A percentile compares a stretch with the other conserved stretches of the same genome.
These are phyloP conservation scores for Aleiodes alternator DNA, from an alignment of 2,888 invertebrate genomes.

Conservation along the genomic window DNA sequence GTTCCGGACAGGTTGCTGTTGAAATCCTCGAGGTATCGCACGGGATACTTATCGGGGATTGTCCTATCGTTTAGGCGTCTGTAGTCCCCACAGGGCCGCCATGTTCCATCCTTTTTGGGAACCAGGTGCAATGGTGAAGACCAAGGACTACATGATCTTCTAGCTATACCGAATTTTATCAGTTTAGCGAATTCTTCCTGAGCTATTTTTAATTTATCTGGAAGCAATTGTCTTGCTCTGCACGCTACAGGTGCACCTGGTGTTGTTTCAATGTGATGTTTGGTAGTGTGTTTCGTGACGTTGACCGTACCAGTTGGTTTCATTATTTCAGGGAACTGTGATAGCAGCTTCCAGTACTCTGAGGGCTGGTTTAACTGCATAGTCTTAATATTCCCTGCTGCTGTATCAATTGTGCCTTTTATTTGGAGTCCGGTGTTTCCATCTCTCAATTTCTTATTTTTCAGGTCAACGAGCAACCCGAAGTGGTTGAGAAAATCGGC, in stretches of 20 bases:
- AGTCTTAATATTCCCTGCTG: background rate
- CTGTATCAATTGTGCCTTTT: too few relatives aligned
- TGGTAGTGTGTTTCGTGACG: background rate
- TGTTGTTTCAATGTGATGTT: background rate
- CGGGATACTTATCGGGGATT: conserved; percentile 6
- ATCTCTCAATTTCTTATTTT: background rate
- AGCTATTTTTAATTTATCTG: background rate
- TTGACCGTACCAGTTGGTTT: background rate
- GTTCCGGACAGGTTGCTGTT: background rate
- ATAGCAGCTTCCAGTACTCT: background rate
- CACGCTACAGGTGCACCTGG: background rate
- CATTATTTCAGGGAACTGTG: background rate
- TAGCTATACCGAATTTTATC: background rate
- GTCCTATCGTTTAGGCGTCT: background rate
- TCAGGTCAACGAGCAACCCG: background rate
- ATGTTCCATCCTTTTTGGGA: background rate
- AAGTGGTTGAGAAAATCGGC: conserved; percentile 6
- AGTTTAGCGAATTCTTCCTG: background rate
- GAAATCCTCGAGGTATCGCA: conserved; percentile 1
- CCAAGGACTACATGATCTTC: background rate
- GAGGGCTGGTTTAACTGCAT: background rate
- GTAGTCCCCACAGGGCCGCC: background rate
- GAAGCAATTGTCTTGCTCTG: background rate
- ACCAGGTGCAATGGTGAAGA: conserved; percentile 3
- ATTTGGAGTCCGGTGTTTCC: background rate